Evolutionary conservation across 2,888 invertebrate genomes (phyloP).

Genomic region (Chrysina gloriosa): DNA sequence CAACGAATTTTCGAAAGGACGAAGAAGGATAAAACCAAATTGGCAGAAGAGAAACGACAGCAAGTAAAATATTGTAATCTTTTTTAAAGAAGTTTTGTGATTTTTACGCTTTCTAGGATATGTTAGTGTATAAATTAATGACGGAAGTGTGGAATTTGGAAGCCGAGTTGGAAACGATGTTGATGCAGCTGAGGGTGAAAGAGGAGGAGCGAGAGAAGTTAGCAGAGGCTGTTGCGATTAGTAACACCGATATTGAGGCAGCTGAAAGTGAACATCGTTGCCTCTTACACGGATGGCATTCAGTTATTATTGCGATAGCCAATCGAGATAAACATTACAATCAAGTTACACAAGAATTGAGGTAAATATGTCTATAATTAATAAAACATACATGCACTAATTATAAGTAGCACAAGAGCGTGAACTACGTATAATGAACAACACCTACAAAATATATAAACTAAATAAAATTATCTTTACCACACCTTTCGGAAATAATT

Average conservation of each 20-base stretch:
- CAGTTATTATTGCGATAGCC: constrained; percentile 76
- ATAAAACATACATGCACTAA: constrained; percentile 13
- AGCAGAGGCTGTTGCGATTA: constrained; percentile 72
- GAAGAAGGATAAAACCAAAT: constrained; percentile 67
- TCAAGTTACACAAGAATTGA: constrained; percentile 71
- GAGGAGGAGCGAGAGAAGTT: constrained; percentile 71
- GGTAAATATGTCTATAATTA: constrained; percentile 61
- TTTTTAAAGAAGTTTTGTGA: neutral
- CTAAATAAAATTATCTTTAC: too few species aligned
- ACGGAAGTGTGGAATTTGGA: constrained; percentile 79
- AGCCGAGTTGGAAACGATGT: constrained; percentile 72
- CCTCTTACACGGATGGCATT: constrained; percentile 79
- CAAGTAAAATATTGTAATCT: constrained; percentile 65
- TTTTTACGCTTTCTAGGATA: constrained; percentile 65
- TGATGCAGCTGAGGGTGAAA: constrained; percentile 75
- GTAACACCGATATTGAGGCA: constrained; percentile 79
- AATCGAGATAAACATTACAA: constrained; percentile 76
- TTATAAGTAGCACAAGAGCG: too few species aligned
- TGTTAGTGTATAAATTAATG: constrained; percentile 75
- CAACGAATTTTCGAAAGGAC: constrained; percentile 76
- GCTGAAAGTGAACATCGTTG: constrained; percentile 77
- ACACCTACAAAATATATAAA: too few species aligned
- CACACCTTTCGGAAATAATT: too few species aligned
- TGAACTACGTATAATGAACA: too few species aligned
- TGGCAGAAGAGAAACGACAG: constrained; percentile 70